Percentiles rank a stretch among this genome's conserved stretches.
These are phyloP conservation scores for Proteles cristata DNA, from an alignment of 2,113 vertebrate species.

Conservation along the genomic window DNA sequence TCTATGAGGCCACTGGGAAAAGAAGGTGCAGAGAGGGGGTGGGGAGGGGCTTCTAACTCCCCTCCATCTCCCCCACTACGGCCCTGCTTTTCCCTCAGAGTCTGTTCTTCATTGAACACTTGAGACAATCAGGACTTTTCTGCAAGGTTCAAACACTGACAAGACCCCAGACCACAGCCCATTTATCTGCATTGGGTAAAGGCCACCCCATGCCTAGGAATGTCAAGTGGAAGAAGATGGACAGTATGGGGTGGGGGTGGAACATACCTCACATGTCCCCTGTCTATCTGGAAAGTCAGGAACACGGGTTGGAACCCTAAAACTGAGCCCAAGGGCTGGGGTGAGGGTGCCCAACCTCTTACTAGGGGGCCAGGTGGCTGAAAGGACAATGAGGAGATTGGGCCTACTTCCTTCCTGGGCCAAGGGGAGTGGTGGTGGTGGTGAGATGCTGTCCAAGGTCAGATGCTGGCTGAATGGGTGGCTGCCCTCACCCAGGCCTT, in stretches of 20 bases:
- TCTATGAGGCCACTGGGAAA: not conserved
- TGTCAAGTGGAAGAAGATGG: not conserved
- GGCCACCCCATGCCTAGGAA: not conserved
- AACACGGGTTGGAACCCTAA: not conserved
- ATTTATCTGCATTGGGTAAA: not conserved
- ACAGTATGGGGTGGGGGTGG: not conserved
- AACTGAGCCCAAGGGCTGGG: not conserved
- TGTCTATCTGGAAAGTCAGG: not conserved
- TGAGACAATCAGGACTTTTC: not conserved
- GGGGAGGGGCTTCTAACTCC: not conserved
- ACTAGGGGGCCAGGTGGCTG: not conserved
- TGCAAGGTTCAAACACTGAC: not conserved
- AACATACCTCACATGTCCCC: not conserved
- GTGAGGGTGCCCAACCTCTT: not conserved
- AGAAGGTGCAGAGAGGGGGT: not conserved
- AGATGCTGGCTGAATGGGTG: not conserved
- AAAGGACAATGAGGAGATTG: not conserved
- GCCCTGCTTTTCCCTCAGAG: not conserved
- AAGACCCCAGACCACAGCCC: not conserved
- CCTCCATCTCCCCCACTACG: not conserved
- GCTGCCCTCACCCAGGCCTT: not conserved
- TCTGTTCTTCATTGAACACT: not conserved
- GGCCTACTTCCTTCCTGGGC: not conserved
- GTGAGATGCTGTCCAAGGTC: conserved; percentile 58
- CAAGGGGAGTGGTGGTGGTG: not conserved